Evolutionary conservation across 2,113 vertebrate species (phyloP).

Genomic region (Panurus biarmicus): DNA sequence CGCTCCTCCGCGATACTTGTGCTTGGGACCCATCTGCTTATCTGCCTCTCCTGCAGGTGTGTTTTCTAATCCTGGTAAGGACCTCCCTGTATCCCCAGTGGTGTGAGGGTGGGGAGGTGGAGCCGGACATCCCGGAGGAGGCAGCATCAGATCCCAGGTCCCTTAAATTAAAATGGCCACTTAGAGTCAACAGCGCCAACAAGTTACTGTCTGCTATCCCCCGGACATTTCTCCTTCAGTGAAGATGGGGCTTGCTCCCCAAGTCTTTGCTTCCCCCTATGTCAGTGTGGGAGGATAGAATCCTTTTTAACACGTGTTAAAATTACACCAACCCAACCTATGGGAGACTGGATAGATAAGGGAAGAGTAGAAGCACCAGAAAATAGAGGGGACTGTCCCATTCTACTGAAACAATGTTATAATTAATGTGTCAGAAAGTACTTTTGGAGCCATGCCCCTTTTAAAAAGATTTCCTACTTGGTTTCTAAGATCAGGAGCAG

Average conservation of each 20-base stretch:
- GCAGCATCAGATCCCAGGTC: background rate
- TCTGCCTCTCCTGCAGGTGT: background rate
- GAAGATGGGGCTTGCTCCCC: background rate
- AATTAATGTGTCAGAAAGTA: background rate
- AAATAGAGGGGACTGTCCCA: background rate
- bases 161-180: conserved; percentile 62
- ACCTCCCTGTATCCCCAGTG: background rate
- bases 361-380: background rate
- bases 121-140: background rate
- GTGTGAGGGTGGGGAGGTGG: conserved; percentile 7
- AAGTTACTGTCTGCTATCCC: background rate
- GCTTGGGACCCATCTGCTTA: background rate
- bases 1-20: background rate
- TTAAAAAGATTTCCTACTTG: background rate
- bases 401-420: background rate
- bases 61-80: background rate
- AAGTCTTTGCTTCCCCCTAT: background rate
- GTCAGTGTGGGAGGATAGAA: background rate
- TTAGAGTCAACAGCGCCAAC: background rate
- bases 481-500: background rate
- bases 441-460: background rate
- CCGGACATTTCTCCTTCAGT: background rate
- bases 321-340: background rate
- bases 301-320: background rate
- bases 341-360: background rate